Evolutionary conservation across 2,113 vertebrate species (phyloP).

Genomic region (Baryphthengus martii): DNA sequence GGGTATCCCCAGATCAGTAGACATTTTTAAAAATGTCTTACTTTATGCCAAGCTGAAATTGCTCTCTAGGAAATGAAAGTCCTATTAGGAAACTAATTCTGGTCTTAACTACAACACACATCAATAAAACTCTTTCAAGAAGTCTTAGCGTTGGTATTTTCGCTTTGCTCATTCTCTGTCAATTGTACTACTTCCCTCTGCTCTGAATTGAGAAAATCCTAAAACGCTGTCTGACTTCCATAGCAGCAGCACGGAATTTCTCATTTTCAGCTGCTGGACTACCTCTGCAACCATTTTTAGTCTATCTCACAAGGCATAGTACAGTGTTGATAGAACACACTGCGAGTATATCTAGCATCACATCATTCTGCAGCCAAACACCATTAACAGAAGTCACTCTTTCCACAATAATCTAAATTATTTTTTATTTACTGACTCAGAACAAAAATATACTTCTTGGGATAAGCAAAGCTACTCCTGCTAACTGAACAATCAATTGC

Average conservation of each 20-base stretch:
- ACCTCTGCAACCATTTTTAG: not conserved
- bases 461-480: not conserved
- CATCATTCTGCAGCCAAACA: not conserved
- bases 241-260: not conserved
- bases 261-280: not conserved
- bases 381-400: not conserved
- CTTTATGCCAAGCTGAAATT: conserved; percentile 41
- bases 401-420: not conserved
- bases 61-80: conserved; percentile 28
- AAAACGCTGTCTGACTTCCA: not conserved
- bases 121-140: conserved; percentile 32
- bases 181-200: not conserved
- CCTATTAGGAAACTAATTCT: conserved; percentile 43
- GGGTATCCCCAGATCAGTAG: conserved; percentile 16
- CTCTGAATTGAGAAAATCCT: not conserved
- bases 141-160: not conserved
- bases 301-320: not conserved
- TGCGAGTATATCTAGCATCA: not conserved
- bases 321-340: not conserved
- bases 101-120: conserved; percentile 54
- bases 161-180: conserved; percentile 14
- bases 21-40: conserved; percentile 20
- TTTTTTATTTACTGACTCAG: not conserved
- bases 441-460: not conserved
- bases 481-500: not conserved